Evolutionary conservation across 1,140 invertebrate genomes (phyloP).

Genomic region (Micrasema minimum): DNA sequence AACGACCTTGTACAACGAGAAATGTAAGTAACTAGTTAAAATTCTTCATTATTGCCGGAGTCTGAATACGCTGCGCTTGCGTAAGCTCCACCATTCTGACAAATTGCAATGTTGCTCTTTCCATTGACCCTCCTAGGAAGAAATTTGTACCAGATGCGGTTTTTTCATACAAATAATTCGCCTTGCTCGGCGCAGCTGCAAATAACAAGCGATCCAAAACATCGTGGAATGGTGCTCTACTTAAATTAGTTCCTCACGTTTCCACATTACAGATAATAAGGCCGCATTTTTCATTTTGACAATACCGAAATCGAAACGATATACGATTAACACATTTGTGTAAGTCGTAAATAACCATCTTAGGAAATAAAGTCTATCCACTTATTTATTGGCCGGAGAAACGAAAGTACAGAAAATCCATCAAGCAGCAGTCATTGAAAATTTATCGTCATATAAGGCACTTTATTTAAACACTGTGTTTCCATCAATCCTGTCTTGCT

Average conservation of each 20-base stretch:
- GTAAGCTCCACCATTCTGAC: slow-evolving; percentile 24
- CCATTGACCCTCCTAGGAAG: slow-evolving; percentile 47
- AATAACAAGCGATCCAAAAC: not conserved
- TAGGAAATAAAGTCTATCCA: not conserved
- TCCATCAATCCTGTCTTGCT: too few relatives aligned
- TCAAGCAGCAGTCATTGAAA: slow-evolving; percentile 10
- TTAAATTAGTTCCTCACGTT: slow-evolving; percentile 48
- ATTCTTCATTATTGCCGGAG: not conserved
- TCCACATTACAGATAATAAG: slow-evolving; percentile 45
- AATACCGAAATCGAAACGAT: slow-evolving; percentile 46
- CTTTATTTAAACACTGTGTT: too few relatives aligned
- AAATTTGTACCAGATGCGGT: slow-evolving; percentile 44
- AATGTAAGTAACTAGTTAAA: too few relatives aligned
- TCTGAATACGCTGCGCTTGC: not conserved
- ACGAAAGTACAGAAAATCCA: slow-evolving; percentile 9
- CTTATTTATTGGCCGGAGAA: slow-evolving; percentile 8
- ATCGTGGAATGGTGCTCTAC: slow-evolving; percentile 35
- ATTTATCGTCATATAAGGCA: not conserved
- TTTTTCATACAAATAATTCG: slow-evolving; percentile 42
- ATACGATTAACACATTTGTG: slow-evolving; percentile 32
- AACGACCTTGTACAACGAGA: slow-evolving; percentile 3
- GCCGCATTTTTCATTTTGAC: slow-evolving; percentile 52
- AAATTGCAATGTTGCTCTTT: slow-evolving; percentile 38
- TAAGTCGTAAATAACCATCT: slow-evolving; percentile 20
- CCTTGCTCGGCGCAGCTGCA: slow-evolving; percentile 30